Evolutionary conservation across 1,140 invertebrate genomes (phyloP), one percentile per base, ranked within the genome.

Genomic region (Eueides isabella): DNA sequence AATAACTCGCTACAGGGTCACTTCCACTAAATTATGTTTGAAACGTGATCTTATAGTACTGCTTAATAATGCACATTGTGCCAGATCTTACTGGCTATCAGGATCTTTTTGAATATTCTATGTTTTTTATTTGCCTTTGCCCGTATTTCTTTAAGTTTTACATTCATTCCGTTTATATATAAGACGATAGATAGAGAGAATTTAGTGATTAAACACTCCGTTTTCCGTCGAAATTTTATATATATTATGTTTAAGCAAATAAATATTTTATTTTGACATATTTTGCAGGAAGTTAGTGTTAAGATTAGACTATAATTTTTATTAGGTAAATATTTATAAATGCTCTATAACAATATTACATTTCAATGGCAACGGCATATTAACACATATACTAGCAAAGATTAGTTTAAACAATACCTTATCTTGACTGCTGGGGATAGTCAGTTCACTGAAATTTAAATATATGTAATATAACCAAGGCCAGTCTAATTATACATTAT

Each of bases 1-100:
- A 55, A 55, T 55, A 55, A 55, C 48, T 55, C 48, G 48, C 48
- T 55, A 55, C 48, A 23, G 48, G 48, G 48, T 55, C 48, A 55
- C 48, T 55, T 11, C 48, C 9, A 55, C 48, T 55, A 55, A 55
- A 55, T 55, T 26, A 55, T 55, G 48, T 55, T 26, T 23, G 19
- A 26, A 26, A 55, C 48, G 48, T 55, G 48, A 55, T 4, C 2
- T 55, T 55, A 55, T 55, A 55, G 9, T 26, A 55, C 26, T 55
- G 26, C 48, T 55, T 55, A 55, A 55, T 55, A 55, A 55, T 55
- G 48, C 48, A 55, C 19, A 55, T 26, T 55, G 48, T 26, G 48
- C 48, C 48, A 23, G 48, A 55, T 55, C 11, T 19, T 19, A 26
- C 19, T 26, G 26, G 23, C n/a, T 26, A 9, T 55, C 19, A 11